Base-by-base conservation (phyloP, 1,140 invertebrate genomes). In the Ceratoteleas bidentatus region DNA sequence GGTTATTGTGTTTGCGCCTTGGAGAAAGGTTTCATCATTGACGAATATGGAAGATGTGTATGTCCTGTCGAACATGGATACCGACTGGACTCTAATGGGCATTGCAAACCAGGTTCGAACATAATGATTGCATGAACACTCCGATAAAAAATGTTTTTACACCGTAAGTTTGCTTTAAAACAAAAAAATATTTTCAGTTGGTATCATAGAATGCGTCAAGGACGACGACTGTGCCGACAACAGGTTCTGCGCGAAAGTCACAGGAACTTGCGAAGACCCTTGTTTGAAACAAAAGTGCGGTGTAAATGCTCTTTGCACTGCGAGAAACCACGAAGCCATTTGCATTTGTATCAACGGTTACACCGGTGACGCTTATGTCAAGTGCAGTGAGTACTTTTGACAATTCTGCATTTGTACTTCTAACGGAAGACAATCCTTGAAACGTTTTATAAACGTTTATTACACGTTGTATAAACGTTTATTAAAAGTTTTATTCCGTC, bases 1-100 rank as follows among this genome's bases (percentile, higher is more conserved):
- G 96, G 96, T 6, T 93, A 94, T 13, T 97, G 96, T 81, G 94
- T 96, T 0, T 97, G 96, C 85, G 96, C 95, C 40, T 85, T 96
- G 5, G 94, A 95, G 61, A 93, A 94, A 66, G 96, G 96, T 15
- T 93, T 95, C 81, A 94, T 95, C 9, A 94, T 95, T 34, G 95
- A 96, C 66, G 95, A 95, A 49, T 92, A 94, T 14, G 95, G 95
- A n/a, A 93, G 93, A 62, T 98, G 97, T 87, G 93, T 95, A 5
- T 97, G 96, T 87, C 95, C 95, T 2, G 91, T 91, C 0, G 93
- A 95, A 64, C 93, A 94, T 76, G 96, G 96, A 33, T 96, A 96
- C 83, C 90, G 90, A 14, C 88, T 96, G 0, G 94, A 95, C 36
- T 80, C 87, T 0, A 88, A 92, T 58, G 95, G 95, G 75, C 93